These are phyloP conservation scores for Pandemis corylana DNA, from an alignment of 2,888 invertebrate species.

Conservation along the genomic window DNA sequence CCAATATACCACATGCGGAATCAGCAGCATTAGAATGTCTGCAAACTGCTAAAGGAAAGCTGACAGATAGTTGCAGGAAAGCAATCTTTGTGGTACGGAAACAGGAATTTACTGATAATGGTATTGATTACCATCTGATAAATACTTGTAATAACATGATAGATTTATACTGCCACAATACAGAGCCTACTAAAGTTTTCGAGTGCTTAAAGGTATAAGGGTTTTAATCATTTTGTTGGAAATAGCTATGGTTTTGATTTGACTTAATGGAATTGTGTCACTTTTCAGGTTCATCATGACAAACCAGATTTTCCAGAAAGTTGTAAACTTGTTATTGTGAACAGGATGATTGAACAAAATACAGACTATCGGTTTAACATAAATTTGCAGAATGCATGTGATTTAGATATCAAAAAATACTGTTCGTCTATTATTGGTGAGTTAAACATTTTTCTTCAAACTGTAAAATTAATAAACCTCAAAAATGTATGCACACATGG, in stretches of 20 bases:
- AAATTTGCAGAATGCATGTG: slow-evolving; percentile 91
- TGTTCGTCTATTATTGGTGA: slow-evolving; percentile 79
- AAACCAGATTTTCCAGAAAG: slow-evolving; percentile 91
- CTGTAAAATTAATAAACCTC: no score
- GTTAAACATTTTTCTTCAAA: slow-evolving; percentile 40
- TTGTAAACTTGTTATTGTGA: slow-evolving; percentile 93
- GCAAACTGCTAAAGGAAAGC: slow-evolving; percentile 85
- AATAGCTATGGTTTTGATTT: slow-evolving; percentile 11
- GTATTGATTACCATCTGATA: slow-evolving; percentile 93
- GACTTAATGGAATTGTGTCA: slow-evolving; percentile 13
- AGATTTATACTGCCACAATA: slow-evolving; percentile 91
- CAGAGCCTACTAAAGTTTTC: slow-evolving; percentile 88
- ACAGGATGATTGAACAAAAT: slow-evolving; percentile 95
- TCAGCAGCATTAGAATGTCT: slow-evolving; percentile 93
- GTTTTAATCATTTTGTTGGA: slow-evolving; percentile 16
- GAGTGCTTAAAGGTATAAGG: slow-evolving; percentile 89
- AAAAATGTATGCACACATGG: no score
- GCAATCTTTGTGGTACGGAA: slow-evolving; percentile 93
- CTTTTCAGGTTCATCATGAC: slow-evolving; percentile 88
- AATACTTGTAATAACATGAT: slow-evolving; percentile 95
- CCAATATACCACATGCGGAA: slow-evolving; percentile 87
- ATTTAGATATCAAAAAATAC: slow-evolving; percentile 90
- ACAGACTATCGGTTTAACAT: slow-evolving; percentile 96
- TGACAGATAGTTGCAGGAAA: slow-evolving; percentile 90
- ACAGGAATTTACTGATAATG: slow-evolving; percentile 94